phyloP scores from a whole-genome alignment of 2,113 vertebrate genomes.

The Larimichthys crocea region DNA sequence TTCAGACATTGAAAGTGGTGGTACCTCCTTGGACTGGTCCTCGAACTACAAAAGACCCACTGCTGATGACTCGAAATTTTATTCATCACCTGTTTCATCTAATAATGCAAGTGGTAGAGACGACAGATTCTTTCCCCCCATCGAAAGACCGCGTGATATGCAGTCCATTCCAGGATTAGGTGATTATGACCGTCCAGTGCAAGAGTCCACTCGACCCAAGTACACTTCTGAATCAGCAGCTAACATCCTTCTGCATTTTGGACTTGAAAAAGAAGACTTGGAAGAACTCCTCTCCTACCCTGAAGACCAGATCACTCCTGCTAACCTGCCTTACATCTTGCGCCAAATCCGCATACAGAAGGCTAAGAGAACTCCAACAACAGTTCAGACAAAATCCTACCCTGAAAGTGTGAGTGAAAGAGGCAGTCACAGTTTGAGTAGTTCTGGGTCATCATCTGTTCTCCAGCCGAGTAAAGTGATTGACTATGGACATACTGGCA shows the following conservation, averaged over 20 bases:
- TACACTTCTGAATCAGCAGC: slow-evolving; percentile 92
- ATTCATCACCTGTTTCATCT: slow-evolving; percentile 53
- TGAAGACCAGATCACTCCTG: slow-evolving; percentile 92
- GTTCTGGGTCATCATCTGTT: slow-evolving; percentile 47
- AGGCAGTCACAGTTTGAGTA: not conserved
- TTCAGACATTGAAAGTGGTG: slow-evolving; percentile 32
- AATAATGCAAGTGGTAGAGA: slow-evolving; percentile 17
- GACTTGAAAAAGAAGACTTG: slow-evolving; percentile 93
- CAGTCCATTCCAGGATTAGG: slow-evolving; percentile 64
- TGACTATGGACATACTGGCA: slow-evolving; percentile 94
- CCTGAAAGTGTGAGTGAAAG: slow-evolving; percentile 1
- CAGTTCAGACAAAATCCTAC: slow-evolving; percentile 38
- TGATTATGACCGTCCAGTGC: slow-evolving; percentile 21
- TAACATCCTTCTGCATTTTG: slow-evolving; percentile 92
- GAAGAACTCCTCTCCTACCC: slow-evolving; percentile 93
- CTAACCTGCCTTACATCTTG: slow-evolving; percentile 93
- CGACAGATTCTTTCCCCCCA: not conserved
- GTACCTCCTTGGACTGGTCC: slow-evolving; percentile 66
- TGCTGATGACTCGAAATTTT: slow-evolving; percentile 34
- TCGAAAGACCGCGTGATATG: slow-evolving; percentile 4
- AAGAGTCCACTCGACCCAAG: slow-evolving; percentile 72
- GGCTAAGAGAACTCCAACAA: slow-evolving; percentile 76
- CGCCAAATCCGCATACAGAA: slow-evolving; percentile 92
- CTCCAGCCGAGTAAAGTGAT: slow-evolving; percentile 89
- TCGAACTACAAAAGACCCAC: slow-evolving; percentile 41